Evolutionary conservation across 2,113 vertebrate genomes (phyloP).

Genomic region (Rhinopithecus roxellana): DNA sequence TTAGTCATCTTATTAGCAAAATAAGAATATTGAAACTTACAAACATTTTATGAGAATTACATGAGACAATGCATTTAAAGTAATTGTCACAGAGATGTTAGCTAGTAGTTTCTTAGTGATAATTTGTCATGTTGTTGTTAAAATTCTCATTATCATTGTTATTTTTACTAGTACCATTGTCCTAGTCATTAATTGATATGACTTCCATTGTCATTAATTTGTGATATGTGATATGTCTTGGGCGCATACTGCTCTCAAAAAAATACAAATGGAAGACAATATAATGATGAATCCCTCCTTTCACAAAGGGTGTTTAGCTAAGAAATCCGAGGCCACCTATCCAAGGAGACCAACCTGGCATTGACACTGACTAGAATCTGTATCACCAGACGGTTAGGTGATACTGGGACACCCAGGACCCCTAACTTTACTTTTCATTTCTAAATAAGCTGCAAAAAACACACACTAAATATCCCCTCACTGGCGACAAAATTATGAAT

Average conservation of each 20-base stretch:
- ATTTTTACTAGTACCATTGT: no score
- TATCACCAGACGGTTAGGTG: accelerated
- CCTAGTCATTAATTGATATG: no score
- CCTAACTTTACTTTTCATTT: not conserved
- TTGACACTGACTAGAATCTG: not conserved
- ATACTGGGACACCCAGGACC: not conserved
- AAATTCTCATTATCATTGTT: not conserved
- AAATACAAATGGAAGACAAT: not conserved
- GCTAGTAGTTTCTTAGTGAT: not conserved
- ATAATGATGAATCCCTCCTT: not conserved
- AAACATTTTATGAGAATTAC: not conserved
- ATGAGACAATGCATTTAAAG: not conserved
- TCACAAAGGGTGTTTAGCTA: not conserved
- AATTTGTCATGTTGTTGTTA: not conserved
- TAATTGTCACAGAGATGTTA: not conserved
- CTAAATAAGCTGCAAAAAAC: not conserved
- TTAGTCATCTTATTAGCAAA: not conserved
- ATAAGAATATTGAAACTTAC: not conserved
- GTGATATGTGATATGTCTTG: not conserved
- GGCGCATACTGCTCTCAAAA: not conserved
- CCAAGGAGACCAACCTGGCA: not conserved
- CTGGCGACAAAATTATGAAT: not conserved
- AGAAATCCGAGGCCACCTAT: not conserved
- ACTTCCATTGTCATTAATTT: not conserved
- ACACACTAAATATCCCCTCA: not conserved